Conservation (phyloP, 2,113 vertebrate genomes). For the Bubo bubo region DNA sequence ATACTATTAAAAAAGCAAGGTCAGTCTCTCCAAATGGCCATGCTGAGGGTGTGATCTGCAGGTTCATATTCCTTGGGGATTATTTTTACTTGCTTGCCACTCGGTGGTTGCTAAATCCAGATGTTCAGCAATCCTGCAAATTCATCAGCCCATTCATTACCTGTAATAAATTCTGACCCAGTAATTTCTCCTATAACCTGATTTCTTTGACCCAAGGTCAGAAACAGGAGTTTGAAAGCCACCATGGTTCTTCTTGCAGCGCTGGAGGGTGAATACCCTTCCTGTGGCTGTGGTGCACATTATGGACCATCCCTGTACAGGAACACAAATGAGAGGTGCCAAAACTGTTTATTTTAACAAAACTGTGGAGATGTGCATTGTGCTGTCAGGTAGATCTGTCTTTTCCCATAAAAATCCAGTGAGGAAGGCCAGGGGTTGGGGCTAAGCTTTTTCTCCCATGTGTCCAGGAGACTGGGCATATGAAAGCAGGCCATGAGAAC, state of each 20-base stretch:
- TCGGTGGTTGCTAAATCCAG: background rate
- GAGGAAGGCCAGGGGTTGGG: background rate
- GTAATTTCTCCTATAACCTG: background rate
- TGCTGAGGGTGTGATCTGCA: rapidly evolving
- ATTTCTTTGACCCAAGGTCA: background rate
- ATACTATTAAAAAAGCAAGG: background rate
- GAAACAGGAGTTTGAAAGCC: background rate
- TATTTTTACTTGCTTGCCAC: background rate
- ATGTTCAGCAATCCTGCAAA: background rate
- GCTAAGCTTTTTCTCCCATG: background rate
- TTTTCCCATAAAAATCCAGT: background rate
- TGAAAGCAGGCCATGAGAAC: background rate
- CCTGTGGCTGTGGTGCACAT: background rate
- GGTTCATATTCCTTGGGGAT: background rate
- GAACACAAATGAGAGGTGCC: background rate
- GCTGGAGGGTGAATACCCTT: background rate
- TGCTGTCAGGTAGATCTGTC: background rate
- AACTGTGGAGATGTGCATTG: background rate
- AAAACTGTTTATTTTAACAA: background rate
- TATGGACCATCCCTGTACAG: background rate
- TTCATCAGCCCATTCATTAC: background rate
- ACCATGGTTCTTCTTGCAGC: background rate
- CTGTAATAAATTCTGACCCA: background rate
- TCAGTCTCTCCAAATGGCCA: background rate
- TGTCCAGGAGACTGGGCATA: background rate